Evolutionary conservation across 2,113 vertebrate genomes (phyloP), one percentile per base, ranked within the genome.

Genomic region (Atherinomorus stipes): DNA sequence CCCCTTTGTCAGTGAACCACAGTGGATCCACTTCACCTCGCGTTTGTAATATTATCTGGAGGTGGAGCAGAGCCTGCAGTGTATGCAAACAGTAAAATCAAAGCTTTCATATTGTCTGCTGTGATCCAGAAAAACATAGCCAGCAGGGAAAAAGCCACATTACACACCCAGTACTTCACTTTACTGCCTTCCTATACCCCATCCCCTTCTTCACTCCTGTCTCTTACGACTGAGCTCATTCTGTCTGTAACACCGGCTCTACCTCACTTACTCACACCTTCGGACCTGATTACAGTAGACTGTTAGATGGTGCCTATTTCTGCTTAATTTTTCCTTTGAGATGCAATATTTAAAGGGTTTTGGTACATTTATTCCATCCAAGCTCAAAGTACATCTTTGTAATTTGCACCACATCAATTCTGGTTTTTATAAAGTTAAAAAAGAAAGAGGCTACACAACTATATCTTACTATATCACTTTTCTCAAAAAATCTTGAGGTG

Each of bases 161-260:
- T 44, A 71, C 71, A 83, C 80, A 67, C 65, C 65, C 47, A 61
- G 23, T 45, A 40, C 64, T 16, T 77, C 40, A 21, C 42, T 67
- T 49, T 75, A 31, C 26, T 37, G 4, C 44, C 38, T 66, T 81
- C 38, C 51, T 37, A 21, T 44, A 13, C 11, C 22, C 51, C 42
- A 15, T 45, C 12, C 26, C 15, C 44, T 34, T 15, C 26, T 54
- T 21, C 28, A 42, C 23, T 31, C 50, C 10, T 31, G 42, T 31
- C 25, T 61, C 15, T 26, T 52, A 23, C 4, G 22, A 6, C 9
- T 52, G 1, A 26, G 42, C 8, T 4, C 23, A 28, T 8, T 4
- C 18, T 12, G 6, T 34, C n/a, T 8, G 21, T 45, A 16, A 57
- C 1, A 18, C 19, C 47, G 18, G 4, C 23, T 56, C 18, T 26